Evolutionary conservation across 92 coral and sea anemone genomes (phyloP), one percentile per base, ranked within the genome.

Genomic region (Epizoanthus illoricatus): DNA sequence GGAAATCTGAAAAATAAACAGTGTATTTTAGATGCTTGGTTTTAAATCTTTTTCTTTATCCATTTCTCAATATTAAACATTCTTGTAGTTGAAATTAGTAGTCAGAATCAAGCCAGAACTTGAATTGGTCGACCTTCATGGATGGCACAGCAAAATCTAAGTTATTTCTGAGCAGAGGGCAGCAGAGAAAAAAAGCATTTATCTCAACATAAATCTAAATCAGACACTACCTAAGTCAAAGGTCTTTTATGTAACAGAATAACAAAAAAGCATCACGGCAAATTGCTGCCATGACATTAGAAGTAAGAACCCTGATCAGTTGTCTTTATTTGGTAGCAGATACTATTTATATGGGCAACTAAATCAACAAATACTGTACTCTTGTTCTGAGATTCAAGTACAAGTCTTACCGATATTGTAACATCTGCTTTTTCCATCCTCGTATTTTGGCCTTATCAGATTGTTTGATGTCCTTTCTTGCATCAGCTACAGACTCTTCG

Each of bases 391-490:
- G 8, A 70, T 70, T 41, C 57, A 41, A 40, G 74, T 70, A 70
- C 17, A 16, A 70, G 74, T 70, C 74, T 70, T 70, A 72, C 76
- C 76, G 7, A 72, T 49, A 72, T 21, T 72, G 61, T 10, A 72
- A 72, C 76, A 72, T 72, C 76, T 72, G 42, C 62, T 10, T 52
- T 72, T 72, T 72, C 61, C 76, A 72, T 2, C 76, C 76, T 72
- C 12, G 76, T 10, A 72, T 72, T 72, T 72, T 72, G 2, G 76
- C 63, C 63, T 72, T 49, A 62, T 72, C 76, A 72, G 62, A 3
- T 72, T 72, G 76, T 62, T 45, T 72, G 76, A 72, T 72, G 76
- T 52, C 76, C 76, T 52, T 72, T 72, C 62, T 72, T 72, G 76
- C 76, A 5, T 49, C 76, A 72, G 76, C 76, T 3, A 21, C 76